phyloP scores from a whole-genome alignment of 2,113 vertebrate genomes.

The Taxidea taxus region DNA sequence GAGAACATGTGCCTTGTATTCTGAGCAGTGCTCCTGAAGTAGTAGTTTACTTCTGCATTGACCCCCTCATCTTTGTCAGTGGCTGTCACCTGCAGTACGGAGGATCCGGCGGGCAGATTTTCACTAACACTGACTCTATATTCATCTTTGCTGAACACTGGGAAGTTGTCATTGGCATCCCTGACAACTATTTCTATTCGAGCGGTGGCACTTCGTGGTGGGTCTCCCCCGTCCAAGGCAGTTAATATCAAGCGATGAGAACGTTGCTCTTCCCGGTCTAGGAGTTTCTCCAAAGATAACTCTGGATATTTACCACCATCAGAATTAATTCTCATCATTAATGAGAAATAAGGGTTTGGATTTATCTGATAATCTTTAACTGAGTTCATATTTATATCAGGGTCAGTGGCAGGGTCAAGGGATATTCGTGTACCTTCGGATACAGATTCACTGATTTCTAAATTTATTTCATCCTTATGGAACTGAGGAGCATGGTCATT shows the following conservation, averaged over 20 bases:
- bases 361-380: constrained; percentile 62
- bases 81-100: constrained; percentile 77
- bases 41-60: constrained; percentile 83
- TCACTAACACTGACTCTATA: constrained; percentile 66
- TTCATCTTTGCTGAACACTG: constrained; percentile 62
- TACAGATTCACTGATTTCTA: constrained; percentile 60
- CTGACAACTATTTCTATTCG: constrained; percentile 70
- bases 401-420: constrained; percentile 62
- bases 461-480: constrained; percentile 52
- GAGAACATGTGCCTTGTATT: constrained; percentile 50
- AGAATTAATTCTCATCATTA: constrained; percentile 61
- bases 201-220: constrained; percentile 56
- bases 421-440: constrained; percentile 32
- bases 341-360: constrained; percentile 54
- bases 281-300: constrained; percentile 70
- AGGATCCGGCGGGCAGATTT: constrained; percentile 33
- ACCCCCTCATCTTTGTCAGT: constrained; percentile 85
- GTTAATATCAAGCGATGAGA: constrained; percentile 68
- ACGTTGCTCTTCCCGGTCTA: constrained; percentile 79
- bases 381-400: constrained; percentile 58
- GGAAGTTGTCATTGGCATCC: constrained; percentile 80
- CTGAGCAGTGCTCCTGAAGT: constrained; percentile 76
- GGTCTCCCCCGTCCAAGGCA: constrained; percentile 75
- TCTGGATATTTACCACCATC: constrained; percentile 65
- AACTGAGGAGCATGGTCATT: constrained; percentile 75